phyloP scores from a whole-genome alignment of 2,113 vertebrate species.

The Malurus melanocephalus region DNA sequence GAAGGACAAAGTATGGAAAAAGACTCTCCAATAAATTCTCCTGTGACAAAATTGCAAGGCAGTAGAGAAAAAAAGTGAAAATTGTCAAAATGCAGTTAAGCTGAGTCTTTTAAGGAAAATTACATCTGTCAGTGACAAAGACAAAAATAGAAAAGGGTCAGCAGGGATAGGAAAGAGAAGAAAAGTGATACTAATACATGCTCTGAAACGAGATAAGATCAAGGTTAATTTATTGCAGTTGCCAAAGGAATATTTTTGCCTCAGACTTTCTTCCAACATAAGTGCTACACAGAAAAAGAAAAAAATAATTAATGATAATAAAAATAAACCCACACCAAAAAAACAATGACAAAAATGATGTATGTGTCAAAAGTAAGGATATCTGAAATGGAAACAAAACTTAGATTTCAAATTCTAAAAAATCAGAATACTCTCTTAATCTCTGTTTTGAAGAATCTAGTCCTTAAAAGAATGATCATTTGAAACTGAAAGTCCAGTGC shows the following conservation, averaged over 20 bases:
- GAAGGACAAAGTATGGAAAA: not conserved
- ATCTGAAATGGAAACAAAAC: not conserved
- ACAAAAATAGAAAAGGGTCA: not conserved
- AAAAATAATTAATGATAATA: not conserved
- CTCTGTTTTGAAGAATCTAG: not conserved
- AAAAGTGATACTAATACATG: not conserved
- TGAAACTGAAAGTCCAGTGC: not conserved
- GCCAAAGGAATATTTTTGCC: not conserved
- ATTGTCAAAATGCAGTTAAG: not conserved
- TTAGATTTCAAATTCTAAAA: not conserved
- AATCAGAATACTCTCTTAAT: not conserved
- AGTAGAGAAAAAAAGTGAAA: not conserved
- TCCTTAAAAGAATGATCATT: not conserved
- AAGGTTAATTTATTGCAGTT: not conserved
- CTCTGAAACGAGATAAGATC: not conserved
- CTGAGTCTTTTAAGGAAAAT: not conserved
- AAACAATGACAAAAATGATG: rapidly evolving
- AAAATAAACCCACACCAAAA: rapidly evolving
- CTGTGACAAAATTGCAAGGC: not conserved
- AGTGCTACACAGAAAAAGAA: not conserved
- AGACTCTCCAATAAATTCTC: not conserved
- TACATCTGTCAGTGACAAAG: not conserved
- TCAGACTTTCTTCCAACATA: not conserved
- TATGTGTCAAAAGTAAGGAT: not conserved
- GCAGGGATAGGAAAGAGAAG: not conserved